A percentile compares a stretch with the other conserved stretches of the same genome.
Conservation (phyloP, 2,888 invertebrate genomes). For the Bedellia somnulentella region DNA sequence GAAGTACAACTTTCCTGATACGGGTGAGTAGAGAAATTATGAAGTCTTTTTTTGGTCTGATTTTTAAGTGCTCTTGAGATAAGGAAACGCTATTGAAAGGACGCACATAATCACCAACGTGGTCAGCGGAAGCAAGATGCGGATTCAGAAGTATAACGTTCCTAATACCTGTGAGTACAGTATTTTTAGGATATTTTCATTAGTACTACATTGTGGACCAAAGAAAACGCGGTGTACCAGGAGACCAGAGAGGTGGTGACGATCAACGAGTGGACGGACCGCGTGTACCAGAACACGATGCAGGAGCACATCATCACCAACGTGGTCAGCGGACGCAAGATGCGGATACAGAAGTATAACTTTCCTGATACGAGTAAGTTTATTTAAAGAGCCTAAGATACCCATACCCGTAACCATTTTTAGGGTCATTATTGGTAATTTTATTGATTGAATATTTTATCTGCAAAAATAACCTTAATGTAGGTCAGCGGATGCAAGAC, state of each 20-base stretch:
- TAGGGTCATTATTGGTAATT: too few species aligned
- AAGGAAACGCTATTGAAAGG: too few species aligned
- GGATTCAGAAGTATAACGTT: conserved; percentile 92
- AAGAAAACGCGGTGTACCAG: conserved; percentile 83
- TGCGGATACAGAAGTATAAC: conserved; percentile 92
- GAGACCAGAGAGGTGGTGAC: conserved; percentile 90
- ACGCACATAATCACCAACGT: conserved; percentile 93
- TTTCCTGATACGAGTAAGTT: conserved; percentile 88
- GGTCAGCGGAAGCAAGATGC: conserved; percentile 88
- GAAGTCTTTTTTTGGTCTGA: too few species aligned
- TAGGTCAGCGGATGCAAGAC: conserved; percentile 88
- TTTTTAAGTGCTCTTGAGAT: too few species aligned
- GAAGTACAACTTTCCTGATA: conserved; percentile 94
- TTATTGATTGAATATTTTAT: too few species aligned
- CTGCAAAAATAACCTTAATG: too few species aligned
- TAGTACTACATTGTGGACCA: conserved; percentile 68
- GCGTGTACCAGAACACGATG: conserved; percentile 90
- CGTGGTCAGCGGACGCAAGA: conserved; percentile 87
- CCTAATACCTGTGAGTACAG: conserved; percentile 76
- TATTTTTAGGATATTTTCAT: too few species aligned
- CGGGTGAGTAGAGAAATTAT: conserved; percentile 64
- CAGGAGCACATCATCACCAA: conserved; percentile 92
- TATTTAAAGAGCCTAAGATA: too few species aligned
- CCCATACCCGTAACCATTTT: too few species aligned
- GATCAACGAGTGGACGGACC: conserved; percentile 90